Base-by-base conservation (phyloP, 2,797 vertebrate species). In the Helicolenus hilgendorfi region DNA sequence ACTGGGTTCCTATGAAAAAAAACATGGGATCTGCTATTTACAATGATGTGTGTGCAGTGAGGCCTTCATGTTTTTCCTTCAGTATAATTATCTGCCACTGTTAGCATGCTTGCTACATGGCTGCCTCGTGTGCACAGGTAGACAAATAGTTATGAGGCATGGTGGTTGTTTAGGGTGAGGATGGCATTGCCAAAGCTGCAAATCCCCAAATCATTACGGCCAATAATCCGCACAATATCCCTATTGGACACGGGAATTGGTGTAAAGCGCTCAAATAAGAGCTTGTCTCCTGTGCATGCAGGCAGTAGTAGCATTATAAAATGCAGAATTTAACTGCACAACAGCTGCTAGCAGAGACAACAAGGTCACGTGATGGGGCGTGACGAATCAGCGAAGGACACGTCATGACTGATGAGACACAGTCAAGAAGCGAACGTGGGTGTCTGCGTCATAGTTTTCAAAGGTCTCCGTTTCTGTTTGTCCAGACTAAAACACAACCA, bases 31-130 rank as follows among this genome's bases (percentile, higher is more conserved):
- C 26, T 63, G 35, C 41, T 62, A 1, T 36, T 49, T 45, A 15
- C 56, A 72, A 24, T 20, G n/a, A 33, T 27, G 55, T 29, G 29
- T 70, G 26, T 20, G 24, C 53, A 49, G n/a, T 35, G 26, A 35
- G 27, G 63, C 63, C 22, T 60, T 59, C 20, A 11, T 59, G 36
- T 13, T 45, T 35, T 33, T 10, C 27, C 45, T 63, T 22, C 31
- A 31, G 45, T 35, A 1, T 58, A 82, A 82, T 53, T 36, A 75
- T 69, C 11, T 36, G 29, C n/a, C 49, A 20, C 35, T 31, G 41
- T 63, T 77, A 71, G 73, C 35, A 59, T 65, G 38, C 59, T 83
- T 38, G 49, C 55, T 68, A 29, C 53, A 72, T 14, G 27, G 15
- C 53, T 36, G 62, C 70, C 38, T 60, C n/a, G 10, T 31, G 15